Conservation (phyloP, 30 jellyfish, hydroid and myxozoan species). For the Hydractinia echinata region DNA sequence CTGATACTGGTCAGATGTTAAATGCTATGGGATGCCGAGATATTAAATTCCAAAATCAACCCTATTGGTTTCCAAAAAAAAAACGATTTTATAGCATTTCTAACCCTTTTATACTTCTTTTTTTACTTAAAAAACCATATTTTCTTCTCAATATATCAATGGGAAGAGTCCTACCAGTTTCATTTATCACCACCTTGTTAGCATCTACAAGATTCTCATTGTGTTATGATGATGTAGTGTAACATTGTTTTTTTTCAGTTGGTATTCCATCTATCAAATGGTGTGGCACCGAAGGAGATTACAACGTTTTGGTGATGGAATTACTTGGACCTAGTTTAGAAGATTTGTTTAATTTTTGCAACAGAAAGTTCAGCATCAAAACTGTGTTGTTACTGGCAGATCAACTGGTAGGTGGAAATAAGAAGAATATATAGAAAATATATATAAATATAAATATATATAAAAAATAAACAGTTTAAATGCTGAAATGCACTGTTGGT, state of each 20-base stretch:
- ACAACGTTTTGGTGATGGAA: constrained; percentile 96
- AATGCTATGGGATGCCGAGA: no score
- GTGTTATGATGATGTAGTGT: neutral
- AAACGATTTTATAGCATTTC: no score
- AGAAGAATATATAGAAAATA: no score
- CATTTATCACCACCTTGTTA: neutral
- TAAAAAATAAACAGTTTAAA: no score
- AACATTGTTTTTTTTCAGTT: constrained; percentile 33
- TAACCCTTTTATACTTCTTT: no score
- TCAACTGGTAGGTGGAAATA: constrained; percentile 68
- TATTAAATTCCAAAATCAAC: no score
- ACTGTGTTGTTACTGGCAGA: constrained; percentile 96
- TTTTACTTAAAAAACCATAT: no score
- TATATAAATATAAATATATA: no score
- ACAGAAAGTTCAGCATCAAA: constrained; percentile 90
- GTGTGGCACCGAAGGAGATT: constrained; percentile 98
- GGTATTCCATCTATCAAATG: constrained; percentile 87
- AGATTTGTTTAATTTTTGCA: constrained; percentile 86
- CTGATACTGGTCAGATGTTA: no score
- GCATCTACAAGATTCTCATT: neutral
- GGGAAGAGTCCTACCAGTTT: neutral
- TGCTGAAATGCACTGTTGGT: no score
- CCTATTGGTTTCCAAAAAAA: no score
- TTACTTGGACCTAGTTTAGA: constrained; percentile 97
- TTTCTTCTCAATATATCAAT: no score